Base-by-base conservation (phyloP, 2,888 invertebrate species). In the Pogonocherus hispidulus region DNA sequence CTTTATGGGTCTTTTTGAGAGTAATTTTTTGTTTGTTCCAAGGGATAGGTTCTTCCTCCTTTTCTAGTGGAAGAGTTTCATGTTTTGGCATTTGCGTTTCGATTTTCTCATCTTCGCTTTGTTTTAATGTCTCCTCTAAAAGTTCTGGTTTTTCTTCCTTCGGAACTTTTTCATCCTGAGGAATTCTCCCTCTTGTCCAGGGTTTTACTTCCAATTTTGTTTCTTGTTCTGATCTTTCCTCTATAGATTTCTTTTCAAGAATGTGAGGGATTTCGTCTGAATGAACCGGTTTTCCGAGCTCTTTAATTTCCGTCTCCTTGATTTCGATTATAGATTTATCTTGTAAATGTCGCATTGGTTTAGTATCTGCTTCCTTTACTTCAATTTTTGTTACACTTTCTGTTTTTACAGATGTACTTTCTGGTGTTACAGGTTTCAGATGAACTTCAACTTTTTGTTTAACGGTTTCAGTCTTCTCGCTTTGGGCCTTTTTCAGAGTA, bases 1-100 rank as follows among this genome's bases (percentile, higher is more conserved):
- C 82, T 14, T 81, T 79, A 66, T 80, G 82, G 0, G 86, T 76
- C 68, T 80, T 84, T 67, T 89, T 90, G 20, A 90, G 78, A 46
- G 81, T 84, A 11, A 89, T 86, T 71, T 88, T 87, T 83, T 92
- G 91, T 78, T 92, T 88, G 5, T 89, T 92, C 90, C 89, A 89
- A n/a, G 89, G 87, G 71, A 80, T 37, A 41, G 62, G 57, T 68
- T 78, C 74, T 63, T 87, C 87, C 22, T 64, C 20, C 14, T 37
- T 46, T 90, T 78, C 91, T 11, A 19, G 0, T n/a, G 32, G 27
- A 41, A 27, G 0, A 27, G 18, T 22, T 60, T 56, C 41, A 54
- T 71, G 60, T 46, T 49, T 32, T 19, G 55, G 44, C n/a, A 22
- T 18, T 16, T 56, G 32, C 27, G 47, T 20, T 54, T 68, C 69